phyloP scores from a whole-genome alignment of 2,888 invertebrate species.

The Chalcosyrphus nemorum region DNA sequence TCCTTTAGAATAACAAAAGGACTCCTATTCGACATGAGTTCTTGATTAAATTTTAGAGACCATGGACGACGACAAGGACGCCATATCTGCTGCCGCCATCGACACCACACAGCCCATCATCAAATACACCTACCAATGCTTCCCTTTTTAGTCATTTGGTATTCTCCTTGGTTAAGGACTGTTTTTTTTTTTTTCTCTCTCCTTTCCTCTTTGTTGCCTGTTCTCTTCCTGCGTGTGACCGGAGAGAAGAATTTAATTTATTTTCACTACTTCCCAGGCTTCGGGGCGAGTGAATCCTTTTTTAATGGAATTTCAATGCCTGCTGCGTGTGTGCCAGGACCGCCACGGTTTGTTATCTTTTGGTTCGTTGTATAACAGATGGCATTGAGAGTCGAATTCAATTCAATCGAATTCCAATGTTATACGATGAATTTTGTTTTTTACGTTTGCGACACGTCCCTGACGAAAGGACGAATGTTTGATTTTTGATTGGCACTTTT shows the following conservation, averaged over 20 bases:
- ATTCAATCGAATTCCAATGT: constrained; percentile 38
- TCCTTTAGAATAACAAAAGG: constrained; percentile 20
- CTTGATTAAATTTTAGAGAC: constrained; percentile 63
- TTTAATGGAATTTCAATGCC: constrained; percentile 60
- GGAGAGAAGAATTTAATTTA: constrained; percentile 39
- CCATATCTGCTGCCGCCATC: not conserved
- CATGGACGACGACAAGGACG: constrained; percentile 28
- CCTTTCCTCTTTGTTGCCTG: not conserved
- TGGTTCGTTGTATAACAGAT: constrained; percentile 23
- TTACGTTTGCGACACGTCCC: not conserved
- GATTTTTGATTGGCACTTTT: constrained; percentile 41
- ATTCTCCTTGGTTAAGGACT: constrained; percentile 15
- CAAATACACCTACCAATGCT: not conserved
- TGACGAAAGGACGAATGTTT: not conserved
- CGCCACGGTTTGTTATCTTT: constrained; percentile 30
- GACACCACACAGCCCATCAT: constrained; percentile 3
- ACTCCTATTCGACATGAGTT: constrained; percentile 32
- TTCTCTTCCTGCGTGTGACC: constrained; percentile 3
- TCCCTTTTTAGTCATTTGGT: not conserved
- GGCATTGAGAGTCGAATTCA: constrained; percentile 32
- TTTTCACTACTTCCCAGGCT: constrained; percentile 33
- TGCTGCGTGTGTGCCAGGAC: constrained; percentile 19
- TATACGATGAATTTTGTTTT: constrained; percentile 7
- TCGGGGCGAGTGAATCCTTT: constrained; percentile 32
- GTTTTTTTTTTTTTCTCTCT: not conserved